These are phyloP conservation scores for Apotomis capreana DNA, from an alignment of 2,888 invertebrate genomes.

Conservation along the genomic window DNA sequence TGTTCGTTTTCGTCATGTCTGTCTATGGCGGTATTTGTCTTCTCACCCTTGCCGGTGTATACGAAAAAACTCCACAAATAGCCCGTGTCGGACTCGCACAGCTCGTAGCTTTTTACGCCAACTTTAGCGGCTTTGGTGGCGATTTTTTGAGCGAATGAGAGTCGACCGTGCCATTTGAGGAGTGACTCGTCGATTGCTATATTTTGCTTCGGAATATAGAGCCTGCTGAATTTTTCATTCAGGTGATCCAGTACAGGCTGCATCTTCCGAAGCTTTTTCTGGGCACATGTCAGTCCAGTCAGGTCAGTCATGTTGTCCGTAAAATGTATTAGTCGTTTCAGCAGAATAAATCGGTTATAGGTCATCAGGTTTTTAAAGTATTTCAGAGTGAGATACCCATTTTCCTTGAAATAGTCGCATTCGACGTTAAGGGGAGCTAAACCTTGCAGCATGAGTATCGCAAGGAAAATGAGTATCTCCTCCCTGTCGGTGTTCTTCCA, in stretches of 20 bases:
- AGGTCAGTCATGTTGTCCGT: slow-evolving; percentile 1
- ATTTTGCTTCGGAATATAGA: slow-evolving; percentile 47
- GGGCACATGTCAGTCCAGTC: background rate
- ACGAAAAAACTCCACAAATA: no score
- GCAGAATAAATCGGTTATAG: slow-evolving; percentile 39
- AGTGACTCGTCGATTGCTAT: slow-evolving; percentile 48
- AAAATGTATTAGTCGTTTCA: slow-evolving; percentile 38
- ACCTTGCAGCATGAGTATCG: slow-evolving; percentile 37
- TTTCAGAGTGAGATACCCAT: no score
- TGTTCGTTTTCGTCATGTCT: slow-evolving; percentile 4
- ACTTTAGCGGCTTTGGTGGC: slow-evolving; percentile 6
- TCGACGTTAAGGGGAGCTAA: slow-evolving; percentile 29
- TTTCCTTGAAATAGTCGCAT: slow-evolving; percentile 16
- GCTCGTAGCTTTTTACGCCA: slow-evolving; percentile 18
- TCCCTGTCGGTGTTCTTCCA: no score
- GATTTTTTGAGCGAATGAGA: no score
- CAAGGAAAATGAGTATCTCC: slow-evolving; percentile 9
- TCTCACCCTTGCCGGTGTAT: background rate
- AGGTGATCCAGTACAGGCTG: slow-evolving; percentile 9
- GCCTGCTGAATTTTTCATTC: slow-evolving; percentile 44
- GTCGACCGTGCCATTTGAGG: no score
- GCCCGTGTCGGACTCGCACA: background rate
- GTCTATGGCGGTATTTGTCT: background rate
- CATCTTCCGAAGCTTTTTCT: slow-evolving; percentile 6
- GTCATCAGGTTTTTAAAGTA: background rate